Conservation (phyloP, 2,888 invertebrate species). For the Hipparchia semele region DNA sequence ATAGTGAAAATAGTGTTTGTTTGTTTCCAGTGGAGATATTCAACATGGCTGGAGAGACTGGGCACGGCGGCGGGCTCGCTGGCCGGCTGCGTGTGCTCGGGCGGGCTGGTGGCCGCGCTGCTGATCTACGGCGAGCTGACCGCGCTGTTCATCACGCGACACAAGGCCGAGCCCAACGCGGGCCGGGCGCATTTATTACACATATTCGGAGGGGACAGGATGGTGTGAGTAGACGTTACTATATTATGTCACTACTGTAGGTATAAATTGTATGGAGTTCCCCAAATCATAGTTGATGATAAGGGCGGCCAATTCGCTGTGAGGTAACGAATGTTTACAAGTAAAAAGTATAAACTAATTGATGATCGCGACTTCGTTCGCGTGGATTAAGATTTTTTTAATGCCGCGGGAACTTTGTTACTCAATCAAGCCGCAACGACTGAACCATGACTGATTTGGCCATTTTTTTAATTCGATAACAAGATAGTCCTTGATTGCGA, state of each 20-base stretch:
- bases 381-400: too few species aligned
- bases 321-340: background rate
- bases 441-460: too few species aligned
- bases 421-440: too few species aligned
- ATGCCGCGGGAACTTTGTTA: background rate
- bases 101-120: conserved; percentile 79
- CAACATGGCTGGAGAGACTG: conserved; percentile 55
- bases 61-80: conserved; percentile 54
- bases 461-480: too few species aligned
- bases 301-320: background rate
- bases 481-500: too few species aligned
- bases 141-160: conserved; percentile 81
- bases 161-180: conserved; percentile 62
- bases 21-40: conserved; percentile 70
- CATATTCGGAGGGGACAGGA: conserved; percentile 78
- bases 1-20: background rate
- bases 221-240: conserved; percentile 67
- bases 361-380: too few species aligned
- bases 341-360: too few species aligned
- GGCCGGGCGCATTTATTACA: conserved; percentile 66
- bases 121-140: conserved; percentile 85
- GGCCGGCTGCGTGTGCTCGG: conserved; percentile 56
- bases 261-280: background rate
- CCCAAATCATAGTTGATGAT: background rate
- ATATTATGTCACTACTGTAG: too few species aligned